Base-by-base conservation (phyloP, 2,888 invertebrate genomes). In the Hirtodrosophila duncani region DNA sequence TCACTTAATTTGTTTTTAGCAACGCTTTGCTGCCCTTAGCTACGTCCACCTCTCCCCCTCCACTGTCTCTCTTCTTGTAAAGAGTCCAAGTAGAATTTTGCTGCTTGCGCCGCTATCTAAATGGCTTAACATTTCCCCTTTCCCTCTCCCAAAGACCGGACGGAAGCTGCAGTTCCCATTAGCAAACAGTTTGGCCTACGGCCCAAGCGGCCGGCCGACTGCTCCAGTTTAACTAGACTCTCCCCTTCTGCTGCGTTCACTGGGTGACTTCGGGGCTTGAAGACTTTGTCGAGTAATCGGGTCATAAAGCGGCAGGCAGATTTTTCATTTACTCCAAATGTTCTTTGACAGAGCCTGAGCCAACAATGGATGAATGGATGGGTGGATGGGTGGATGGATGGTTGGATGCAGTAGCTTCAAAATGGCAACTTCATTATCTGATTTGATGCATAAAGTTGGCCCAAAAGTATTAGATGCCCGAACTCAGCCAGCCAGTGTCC, bases 291-390 rank as follows among this genome's bases (percentile, higher is more conserved):
- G 62, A 63, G 52, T 69, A 74, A 75, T 79, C 65, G 75, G 79
- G 79, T 79, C 79, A 72, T 64, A 42, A 69, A 67, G 64, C 57
- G 74, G 59, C 79, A 60, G 61, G 41, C 56, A 43, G 52, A 51
- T 24, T 70, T 66, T 65, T 65, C 67, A 63, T 65, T 63, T n/a
- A n/a, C n/a, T n/a, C n/a, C n/a, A n/a, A n/a, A n/a, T n/a, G n/a
- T n/a, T n/a, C n/a, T n/a, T n/a, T n/a, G n/a, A n/a, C n/a, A n/a
- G n/a, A n/a, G n/a, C n/a, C n/a, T n/a, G n/a, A n/a, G n/a, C n/a
- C n/a, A n/a, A n/a, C n/a, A n/a, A n/a, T n/a, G n/a, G n/a, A n/a
- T n/a, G n/a, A n/a, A n/a, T n/a, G n/a, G n/a, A n/a, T n/a, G n/a
- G n/a, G n/a, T n/a, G n/a, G n/a, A n/a, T n/a, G n/a, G n/a, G n/a